phyloP scores from a whole-genome alignment of 2,113 vertebrate genomes.

The Alectura lathami region DNA sequence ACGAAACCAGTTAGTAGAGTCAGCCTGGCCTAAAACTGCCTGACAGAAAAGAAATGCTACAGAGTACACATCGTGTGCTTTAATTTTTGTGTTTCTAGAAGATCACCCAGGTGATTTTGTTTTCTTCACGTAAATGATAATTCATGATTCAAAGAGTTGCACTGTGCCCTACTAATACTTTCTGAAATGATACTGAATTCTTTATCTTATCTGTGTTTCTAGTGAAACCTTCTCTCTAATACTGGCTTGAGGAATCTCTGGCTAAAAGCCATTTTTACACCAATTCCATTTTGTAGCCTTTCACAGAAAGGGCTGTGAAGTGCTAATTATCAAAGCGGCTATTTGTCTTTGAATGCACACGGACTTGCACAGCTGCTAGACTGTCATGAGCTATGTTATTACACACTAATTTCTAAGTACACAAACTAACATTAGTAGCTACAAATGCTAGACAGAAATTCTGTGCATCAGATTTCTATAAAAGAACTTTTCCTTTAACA shows the following conservation, averaged over 20 bases:
- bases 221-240: not conserved
- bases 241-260: not conserved
- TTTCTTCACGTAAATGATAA: not conserved
- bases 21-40: not conserved
- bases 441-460: not conserved
- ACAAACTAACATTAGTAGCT: not conserved
- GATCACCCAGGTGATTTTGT: not conserved
- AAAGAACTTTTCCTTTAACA: not conserved
- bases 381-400: not conserved
- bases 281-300: not conserved
- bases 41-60: not conserved
- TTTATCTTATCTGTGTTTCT: not conserved
- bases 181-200: not conserved
- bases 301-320: conserved; percentile 4
- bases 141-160: not conserved
- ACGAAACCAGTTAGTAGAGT: not conserved
- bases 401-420: not conserved
- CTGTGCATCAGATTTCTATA: not conserved
- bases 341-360: not conserved
- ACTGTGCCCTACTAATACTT: not conserved
- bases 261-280: not conserved
- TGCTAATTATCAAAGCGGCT: not conserved
- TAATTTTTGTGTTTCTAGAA: conserved; percentile 18
- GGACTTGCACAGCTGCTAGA: not conserved
- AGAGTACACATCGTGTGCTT: not conserved